These are phyloP conservation scores for Brachirus orientalis DNA, from an alignment of 2,113 vertebrate species.

Conservation along the genomic window DNA sequence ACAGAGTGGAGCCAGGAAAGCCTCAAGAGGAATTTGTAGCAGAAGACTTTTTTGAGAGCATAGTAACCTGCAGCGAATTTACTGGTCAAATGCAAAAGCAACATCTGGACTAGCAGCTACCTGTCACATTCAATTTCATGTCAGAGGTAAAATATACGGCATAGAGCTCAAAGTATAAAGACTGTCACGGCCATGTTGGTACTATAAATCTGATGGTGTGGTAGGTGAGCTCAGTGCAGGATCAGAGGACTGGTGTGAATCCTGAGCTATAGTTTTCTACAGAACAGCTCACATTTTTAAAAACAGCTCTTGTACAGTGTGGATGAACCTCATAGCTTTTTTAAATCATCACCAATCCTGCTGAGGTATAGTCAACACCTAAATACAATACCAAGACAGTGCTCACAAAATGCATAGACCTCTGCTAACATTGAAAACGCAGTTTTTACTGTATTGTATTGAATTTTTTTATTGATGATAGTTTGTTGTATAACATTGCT, in stretches of 20 bases:
- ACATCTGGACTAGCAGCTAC: slow-evolving; percentile 62
- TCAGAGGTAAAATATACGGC: slow-evolving; percentile 43
- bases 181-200: slow-evolving; percentile 4
- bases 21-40: background rate
- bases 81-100: slow-evolving; percentile 33
- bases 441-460: no score
- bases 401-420: background rate
- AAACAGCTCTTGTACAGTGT: no score
- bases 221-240: slow-evolving; percentile 12
- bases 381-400: no score
- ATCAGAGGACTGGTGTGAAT: no score
- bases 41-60: slow-evolving; percentile 52
- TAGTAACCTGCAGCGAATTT: slow-evolving; percentile 42
- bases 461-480: no score
- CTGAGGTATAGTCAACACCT: background rate
- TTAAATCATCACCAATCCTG: background rate
- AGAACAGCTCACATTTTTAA: background rate
- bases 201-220: slow-evolving; percentile 3
- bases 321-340: no score
- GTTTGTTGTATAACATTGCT: no score
- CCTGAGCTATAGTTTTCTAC: background rate
- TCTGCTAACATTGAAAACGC: no score
- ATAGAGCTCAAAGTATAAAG: slow-evolving; percentile 36
- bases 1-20: slow-evolving; percentile 23
- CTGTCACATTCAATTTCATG: slow-evolving; percentile 62